Evolutionary conservation across 2,797 vertebrate genomes (phyloP).

Genomic region (Parotocinclus haroldoi): DNA sequence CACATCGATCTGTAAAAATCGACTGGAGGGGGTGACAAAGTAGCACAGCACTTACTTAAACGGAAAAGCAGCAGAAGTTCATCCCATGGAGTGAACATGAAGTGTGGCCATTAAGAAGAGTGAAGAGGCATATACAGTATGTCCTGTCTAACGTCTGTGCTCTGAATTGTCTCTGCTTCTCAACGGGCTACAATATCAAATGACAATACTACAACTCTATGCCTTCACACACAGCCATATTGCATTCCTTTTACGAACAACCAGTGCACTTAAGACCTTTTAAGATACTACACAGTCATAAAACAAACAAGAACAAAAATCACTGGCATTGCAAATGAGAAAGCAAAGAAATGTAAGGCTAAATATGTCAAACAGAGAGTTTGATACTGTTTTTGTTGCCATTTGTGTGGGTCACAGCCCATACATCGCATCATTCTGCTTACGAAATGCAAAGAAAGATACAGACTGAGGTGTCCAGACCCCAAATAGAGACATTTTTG

Average conservation of each 20-base stretch:
- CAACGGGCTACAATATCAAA: too few species aligned
- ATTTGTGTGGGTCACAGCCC: conserved; percentile 4
- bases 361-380: neutral
- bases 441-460: neutral
- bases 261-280: too few species aligned
- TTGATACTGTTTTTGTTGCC: neutral
- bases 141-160: too few species aligned
- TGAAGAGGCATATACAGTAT: too few species aligned
- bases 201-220: too few species aligned
- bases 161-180: too few species aligned
- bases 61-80: neutral
- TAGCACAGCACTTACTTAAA: conserved; percentile 2
- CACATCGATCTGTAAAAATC: conserved; percentile 33
- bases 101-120: neutral
- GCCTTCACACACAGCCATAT: too few species aligned
- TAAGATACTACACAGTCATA: too few species aligned
- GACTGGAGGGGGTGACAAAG: conserved; percentile 28
- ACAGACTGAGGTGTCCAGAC: neutral
- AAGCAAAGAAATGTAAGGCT: too few species aligned
- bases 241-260: too few species aligned
- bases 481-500: neutral
- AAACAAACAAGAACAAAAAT: too few species aligned
- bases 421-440: conserved; percentile 6
- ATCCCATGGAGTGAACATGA: neutral
- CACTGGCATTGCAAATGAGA: too few species aligned